A percentile compares a stretch with the other conserved stretches of the same genome.
Conservation (phyloP, 2,888 invertebrate species). For the Hypercompe scribonia region DNA sequence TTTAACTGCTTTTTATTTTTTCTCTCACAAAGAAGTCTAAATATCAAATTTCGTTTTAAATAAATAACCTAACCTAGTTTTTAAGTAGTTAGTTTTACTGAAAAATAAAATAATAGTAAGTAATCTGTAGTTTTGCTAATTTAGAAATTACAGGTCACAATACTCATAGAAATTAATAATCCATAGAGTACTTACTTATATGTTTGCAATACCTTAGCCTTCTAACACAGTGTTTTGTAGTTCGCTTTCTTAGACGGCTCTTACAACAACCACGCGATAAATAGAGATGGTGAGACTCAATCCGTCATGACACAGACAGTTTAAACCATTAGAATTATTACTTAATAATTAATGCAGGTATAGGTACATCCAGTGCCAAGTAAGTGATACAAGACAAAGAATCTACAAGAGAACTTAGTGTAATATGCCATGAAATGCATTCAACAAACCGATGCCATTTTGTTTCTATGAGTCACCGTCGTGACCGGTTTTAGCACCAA, state of each 20-base stretch:
- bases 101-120: no score
- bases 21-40: neutral
- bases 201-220: no score
- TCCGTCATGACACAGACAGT: no score
- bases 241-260: no score
- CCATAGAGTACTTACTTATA: neutral
- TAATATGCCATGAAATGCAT: neutral
- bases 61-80: neutral
- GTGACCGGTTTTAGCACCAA: neutral
- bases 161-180: neutral
- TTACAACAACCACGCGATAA: no score
- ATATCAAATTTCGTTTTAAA: neutral
- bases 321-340: neutral
- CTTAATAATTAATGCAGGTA: neutral
- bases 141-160: neutral
- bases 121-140: no score
- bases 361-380: neutral
- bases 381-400: neutral
- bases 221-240: no score
- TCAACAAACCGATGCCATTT: neutral
- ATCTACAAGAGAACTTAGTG: neutral
- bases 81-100: no score
- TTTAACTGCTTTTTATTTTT: neutral
- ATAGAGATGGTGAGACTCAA: no score
- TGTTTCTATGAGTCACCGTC: conserved; percentile 3